Base-by-base conservation (phyloP, 1,140 invertebrate species). In the Tetragonula clypearis region DNA sequence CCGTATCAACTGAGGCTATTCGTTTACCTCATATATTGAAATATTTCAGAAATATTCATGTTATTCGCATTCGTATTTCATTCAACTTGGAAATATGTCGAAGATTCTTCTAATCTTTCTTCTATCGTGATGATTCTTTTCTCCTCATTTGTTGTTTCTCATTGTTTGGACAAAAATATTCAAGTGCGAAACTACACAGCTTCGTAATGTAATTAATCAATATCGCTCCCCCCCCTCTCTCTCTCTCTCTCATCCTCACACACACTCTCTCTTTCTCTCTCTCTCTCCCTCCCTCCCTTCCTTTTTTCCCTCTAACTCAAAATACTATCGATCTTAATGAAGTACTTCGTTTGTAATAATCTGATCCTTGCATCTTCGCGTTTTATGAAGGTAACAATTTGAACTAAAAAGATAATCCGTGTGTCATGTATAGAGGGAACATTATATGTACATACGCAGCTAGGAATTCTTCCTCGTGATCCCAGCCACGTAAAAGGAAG, bases 351-450 rank as follows among this genome's bases (percentile, higher is more conserved):
- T 30, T n/a, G 19, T 17, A 26, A 23, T 8, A 53, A 30, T 53
- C 5, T 35, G 17, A 30, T 26, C 17, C 8, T 26, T 17, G 17
- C 11, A 8, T 26, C 4, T 6, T n/a, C 41, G 55, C 56, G 56
- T 11, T 35, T 53, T 55, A 41, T 8, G 26, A 9, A 21, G 30
- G 49, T 55, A 66, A 79, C n/a, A 55, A 75, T 17, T 77, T 30
- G 41, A 9, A 77, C 21, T 62, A 49, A 68, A 68, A 68, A 66
- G 30, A 4, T 68, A 49, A 79, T 79, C 19, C 14, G 49, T 30
- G 41, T 30, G 74, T 65, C 58, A 56, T 71, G 76, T 65, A 41
- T 69, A 56, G 81, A 77, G 41, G 14, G 23, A 69, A 58, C 62
- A 30, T 30, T 69, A 58, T 69, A 78, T 49, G 11, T 76, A 82